Evolutionary conservation across 2,888 invertebrate species (phyloP).

Genomic region (Tetrapedia diversipes): DNA sequence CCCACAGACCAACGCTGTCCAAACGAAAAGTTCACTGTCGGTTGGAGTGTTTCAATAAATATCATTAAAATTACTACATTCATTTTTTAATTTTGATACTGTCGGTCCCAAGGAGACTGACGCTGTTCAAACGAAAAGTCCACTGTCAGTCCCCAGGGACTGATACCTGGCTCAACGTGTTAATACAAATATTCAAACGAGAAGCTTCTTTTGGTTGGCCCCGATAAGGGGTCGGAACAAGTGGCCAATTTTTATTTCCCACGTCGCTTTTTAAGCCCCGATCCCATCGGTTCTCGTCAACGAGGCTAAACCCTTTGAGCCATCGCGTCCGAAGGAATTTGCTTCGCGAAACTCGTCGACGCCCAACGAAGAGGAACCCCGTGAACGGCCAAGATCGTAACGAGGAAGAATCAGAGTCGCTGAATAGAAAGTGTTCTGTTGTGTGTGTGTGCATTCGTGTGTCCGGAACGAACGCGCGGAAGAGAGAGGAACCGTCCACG

Average conservation of each 20-base stretch:
- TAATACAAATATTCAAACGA: conserved; percentile 30
- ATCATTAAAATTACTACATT: no score
- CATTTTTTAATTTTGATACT: no score
- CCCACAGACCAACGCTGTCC: no score
- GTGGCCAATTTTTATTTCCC: conserved; percentile 33
- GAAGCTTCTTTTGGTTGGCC: no score
- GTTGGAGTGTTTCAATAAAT: no score
- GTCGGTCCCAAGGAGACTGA: no score
- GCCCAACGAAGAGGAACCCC: conserved; percentile 31
- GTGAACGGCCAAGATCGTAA: conserved; percentile 27
- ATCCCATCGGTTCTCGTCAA: neutral
- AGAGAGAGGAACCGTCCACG: conserved; percentile 13
- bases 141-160: no score
- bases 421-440: neutral
- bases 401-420: conserved; percentile 56
- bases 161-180: no score
- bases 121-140: no score
- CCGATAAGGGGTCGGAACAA: conserved; percentile 23
- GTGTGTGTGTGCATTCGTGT: no score
- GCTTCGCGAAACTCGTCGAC: neutral
- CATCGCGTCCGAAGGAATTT: conserved; percentile 7
- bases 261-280: neutral
- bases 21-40: no score
- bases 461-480: neutral
- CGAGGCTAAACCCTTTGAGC: no score